These are phyloP conservation scores for Mactra quadrangularis DNA, from an alignment of 1,140 invertebrate genomes.

Conservation along the genomic window DNA sequence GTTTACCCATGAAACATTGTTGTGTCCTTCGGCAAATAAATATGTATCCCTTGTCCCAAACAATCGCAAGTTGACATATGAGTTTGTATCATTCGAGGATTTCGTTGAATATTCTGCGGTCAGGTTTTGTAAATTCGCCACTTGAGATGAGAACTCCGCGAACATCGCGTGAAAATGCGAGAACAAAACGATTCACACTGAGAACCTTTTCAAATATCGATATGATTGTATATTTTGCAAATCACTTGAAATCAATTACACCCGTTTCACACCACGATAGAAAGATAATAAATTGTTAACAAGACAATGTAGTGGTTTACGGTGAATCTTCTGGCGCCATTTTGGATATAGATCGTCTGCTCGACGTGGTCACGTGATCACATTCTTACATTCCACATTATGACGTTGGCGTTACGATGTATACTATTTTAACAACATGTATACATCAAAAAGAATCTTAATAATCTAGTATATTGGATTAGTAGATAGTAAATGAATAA, in stretches of 20 bases:
- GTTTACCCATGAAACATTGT: slow-evolving; percentile 45
- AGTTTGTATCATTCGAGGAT: slow-evolving; percentile 59
- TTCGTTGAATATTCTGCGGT: slow-evolving; percentile 40
- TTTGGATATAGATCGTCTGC: slow-evolving; percentile 55
- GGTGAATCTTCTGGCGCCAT: slow-evolving; percentile 47
- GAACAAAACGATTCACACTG: slow-evolving; percentile 6
- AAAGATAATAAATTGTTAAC: slow-evolving; percentile 64
- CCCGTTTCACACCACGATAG: slow-evolving; percentile 57
- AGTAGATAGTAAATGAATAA: no score
- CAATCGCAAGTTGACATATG: slow-evolving; percentile 50
- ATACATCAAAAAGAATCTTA: no score
- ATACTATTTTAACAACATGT: no score
- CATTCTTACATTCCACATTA: no score
- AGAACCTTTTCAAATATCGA: slow-evolving; percentile 55
- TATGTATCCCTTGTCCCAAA: slow-evolving; percentile 55
- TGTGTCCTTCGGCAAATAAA: slow-evolving; percentile 60
- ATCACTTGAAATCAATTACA: slow-evolving; percentile 64
- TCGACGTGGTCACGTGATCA: slow-evolving; percentile 12
- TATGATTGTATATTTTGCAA: slow-evolving; percentile 59
- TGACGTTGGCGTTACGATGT: no score
- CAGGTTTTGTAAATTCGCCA: slow-evolving; percentile 58
- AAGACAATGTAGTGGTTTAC: slow-evolving; percentile 49
- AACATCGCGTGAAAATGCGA: slow-evolving; percentile 36
- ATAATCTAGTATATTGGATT: no score
- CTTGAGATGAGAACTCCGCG: slow-evolving; percentile 12